Conservation (phyloP, 2,113 vertebrate genomes). For the Mohoua ochrocephala region DNA sequence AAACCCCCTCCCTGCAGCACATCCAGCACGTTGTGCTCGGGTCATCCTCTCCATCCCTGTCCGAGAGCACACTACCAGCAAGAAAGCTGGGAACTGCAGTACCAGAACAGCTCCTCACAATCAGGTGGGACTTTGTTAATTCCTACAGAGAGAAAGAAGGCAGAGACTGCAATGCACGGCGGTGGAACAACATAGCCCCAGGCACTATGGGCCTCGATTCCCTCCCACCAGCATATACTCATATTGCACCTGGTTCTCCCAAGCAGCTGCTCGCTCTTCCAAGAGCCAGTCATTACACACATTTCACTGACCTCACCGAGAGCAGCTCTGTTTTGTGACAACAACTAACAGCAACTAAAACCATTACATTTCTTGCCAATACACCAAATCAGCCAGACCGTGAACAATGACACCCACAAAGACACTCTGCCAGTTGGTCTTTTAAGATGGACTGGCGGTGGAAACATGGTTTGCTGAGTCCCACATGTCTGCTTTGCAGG, state of each 20-base stretch:
- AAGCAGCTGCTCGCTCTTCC: background rate
- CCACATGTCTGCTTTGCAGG: background rate
- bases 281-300: background rate
- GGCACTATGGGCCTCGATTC: background rate
- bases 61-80: rapidly evolving
- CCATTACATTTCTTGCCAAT: background rate
- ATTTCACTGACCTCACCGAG: background rate
- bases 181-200: background rate
- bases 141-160: background rate
- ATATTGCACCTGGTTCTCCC: background rate
- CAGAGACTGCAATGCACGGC: background rate
- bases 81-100: background rate
- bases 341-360: background rate
- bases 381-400: background rate
- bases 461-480: background rate
- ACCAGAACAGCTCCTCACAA: background rate
- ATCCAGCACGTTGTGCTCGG: background rate
- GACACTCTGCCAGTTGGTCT: background rate
- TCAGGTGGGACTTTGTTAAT: background rate
- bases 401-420: background rate
- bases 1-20: background rate
- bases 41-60: background rate
- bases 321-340: background rate
- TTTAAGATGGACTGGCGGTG: background rate
- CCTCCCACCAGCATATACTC: background rate